Percentiles rank a stretch among this genome's conserved stretches.
Conservation (phyloP, 2,888 invertebrate species). For the Coremacera marginata region DNA sequence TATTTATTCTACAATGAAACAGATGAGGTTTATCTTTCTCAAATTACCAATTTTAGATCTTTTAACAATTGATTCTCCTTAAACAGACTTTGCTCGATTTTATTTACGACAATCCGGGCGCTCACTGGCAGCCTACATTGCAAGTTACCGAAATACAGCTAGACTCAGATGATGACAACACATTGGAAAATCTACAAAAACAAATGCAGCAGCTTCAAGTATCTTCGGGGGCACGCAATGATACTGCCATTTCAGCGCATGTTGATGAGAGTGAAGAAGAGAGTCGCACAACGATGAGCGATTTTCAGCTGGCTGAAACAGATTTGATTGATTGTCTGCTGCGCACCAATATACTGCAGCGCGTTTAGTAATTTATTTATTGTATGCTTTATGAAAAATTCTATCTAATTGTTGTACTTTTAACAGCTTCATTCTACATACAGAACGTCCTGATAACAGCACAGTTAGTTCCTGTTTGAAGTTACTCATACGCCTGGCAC, state of each 20-base stretch:
- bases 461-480: constrained; percentile 82
- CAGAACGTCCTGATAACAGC: constrained; percentile 77
- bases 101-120: constrained; percentile 76
- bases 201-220: constrained; percentile 69
- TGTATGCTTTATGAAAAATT: neutral
- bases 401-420: constrained; percentile 44
- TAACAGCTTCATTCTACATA: constrained; percentile 80
- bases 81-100: constrained; percentile 75
- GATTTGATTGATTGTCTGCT: constrained; percentile 82
- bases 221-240: constrained; percentile 49
- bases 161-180: constrained; percentile 62
- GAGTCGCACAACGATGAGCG: constrained; percentile 80
- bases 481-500: constrained; percentile 81
- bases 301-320: constrained; percentile 86
- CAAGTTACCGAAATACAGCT: constrained; percentile 58
- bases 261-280: constrained; percentile 65
- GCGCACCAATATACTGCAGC: constrained; percentile 81
- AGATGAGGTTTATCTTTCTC: constrained; percentile 76
- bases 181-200: constrained; percentile 72
- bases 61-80: neutral
- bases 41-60: neutral
- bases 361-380: constrained; percentile 72
- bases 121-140: constrained; percentile 74
- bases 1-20: constrained; percentile 81
- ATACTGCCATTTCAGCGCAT: constrained; percentile 59